Conservation (phyloP, 1,140 invertebrate species). For the Mesaphorura yosii region DNA sequence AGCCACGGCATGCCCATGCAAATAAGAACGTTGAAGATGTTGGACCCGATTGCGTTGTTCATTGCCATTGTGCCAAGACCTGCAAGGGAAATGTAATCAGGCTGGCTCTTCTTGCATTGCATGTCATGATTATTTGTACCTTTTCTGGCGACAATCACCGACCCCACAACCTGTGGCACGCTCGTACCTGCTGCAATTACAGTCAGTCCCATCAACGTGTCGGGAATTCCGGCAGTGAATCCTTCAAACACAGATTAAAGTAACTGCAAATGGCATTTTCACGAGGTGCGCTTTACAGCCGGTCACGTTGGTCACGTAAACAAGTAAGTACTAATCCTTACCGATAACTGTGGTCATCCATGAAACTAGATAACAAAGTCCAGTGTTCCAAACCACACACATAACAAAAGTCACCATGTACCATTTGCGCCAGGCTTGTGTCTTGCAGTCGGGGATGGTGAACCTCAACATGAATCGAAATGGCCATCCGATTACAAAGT, state of each 20-base stretch:
- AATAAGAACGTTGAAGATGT: slow-evolving; percentile 37
- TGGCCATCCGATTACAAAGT: slow-evolving; percentile 37
- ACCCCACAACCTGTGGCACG: too few relatives aligned
- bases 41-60: slow-evolving; percentile 36
- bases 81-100: slow-evolving; percentile 6
- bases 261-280: too few relatives aligned
- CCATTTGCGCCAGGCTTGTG: slow-evolving; percentile 40
- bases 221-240: too few relatives aligned
- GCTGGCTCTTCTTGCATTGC: too few relatives aligned
- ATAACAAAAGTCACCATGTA: slow-evolving; percentile 70
- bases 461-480: not conserved
- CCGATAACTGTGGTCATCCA: slow-evolving; percentile 85
- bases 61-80: slow-evolving; percentile 37
- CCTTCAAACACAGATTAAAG: too few relatives aligned
- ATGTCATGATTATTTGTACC: too few relatives aligned
- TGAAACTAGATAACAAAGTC: slow-evolving; percentile 68
- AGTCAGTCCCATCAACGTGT: too few relatives aligned
- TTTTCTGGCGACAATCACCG: too few relatives aligned
- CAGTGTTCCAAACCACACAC: slow-evolving; percentile 72
- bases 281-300: too few relatives aligned
- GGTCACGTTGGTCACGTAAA: too few relatives aligned
- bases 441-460: slow-evolving; percentile 1
- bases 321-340: too few relatives aligned
- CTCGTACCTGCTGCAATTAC: too few relatives aligned
- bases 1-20: slow-evolving; percentile 37